Evolutionary conservation across 1,140 invertebrate species (phyloP).

Genomic region (Aplysia californica): DNA sequence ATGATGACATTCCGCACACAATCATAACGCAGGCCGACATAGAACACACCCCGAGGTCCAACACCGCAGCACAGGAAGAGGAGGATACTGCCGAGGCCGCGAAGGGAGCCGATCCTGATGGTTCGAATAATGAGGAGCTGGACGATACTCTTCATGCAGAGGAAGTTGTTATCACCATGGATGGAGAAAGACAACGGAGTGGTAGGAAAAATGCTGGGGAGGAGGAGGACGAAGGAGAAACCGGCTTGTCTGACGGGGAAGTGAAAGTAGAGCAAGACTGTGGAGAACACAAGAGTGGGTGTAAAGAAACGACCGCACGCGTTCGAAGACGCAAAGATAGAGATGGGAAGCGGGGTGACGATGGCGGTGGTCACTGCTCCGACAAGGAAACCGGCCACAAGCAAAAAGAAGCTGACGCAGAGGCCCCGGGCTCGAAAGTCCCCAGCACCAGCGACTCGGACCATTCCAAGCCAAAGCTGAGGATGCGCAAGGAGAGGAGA

Average conservation of each 20-base stretch:
- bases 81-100: constrained; percentile 24
- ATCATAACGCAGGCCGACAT: constrained; percentile 52
- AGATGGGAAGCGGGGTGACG: no score
- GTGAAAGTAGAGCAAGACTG: neutral
- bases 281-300: no score
- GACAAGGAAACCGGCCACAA: no score
- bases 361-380: no score
- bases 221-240: neutral
- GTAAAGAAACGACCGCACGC: no score
- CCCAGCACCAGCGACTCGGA: constrained; percentile 36
- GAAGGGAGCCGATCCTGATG: constrained; percentile 16
- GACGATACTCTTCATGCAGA: neutral
- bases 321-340: no score
- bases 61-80: constrained; percentile 28
- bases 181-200: neutral
- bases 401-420: no score
- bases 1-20: constrained; percentile 38
- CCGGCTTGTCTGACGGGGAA: neutral
- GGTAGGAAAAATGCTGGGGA: neutral
- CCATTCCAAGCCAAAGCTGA: constrained; percentile 12
- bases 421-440: constrained; percentile 30
- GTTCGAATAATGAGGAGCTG: neutral
- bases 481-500: constrained; percentile 38
- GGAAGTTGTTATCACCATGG: neutral
- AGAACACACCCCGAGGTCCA: constrained; percentile 39